phyloP scores from a whole-genome alignment of 2,797 vertebrate species.

The Sphenopsis melanotis region DNA sequence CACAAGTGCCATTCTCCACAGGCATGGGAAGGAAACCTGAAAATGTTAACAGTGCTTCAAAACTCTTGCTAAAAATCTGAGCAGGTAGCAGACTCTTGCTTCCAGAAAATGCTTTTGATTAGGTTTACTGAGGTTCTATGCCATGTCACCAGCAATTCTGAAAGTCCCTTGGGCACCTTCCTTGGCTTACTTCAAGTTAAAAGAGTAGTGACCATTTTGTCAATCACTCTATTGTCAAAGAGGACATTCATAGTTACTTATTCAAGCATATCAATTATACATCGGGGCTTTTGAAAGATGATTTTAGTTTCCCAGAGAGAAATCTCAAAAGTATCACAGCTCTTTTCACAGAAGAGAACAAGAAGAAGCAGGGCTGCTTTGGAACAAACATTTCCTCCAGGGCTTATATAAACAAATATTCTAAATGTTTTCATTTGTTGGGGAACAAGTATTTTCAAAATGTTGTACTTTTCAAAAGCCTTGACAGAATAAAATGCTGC shows the following conservation, averaged over 20 bases:
- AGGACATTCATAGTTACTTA: background rate
- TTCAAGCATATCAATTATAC: background rate
- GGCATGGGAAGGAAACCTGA: background rate
- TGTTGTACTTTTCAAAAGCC: conserved; percentile 20
- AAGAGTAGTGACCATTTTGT: background rate
- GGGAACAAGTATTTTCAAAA: conserved; percentile 41
- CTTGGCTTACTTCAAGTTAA: background rate
- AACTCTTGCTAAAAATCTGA: background rate
- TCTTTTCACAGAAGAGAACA: background rate
- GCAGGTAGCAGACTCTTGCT: background rate
- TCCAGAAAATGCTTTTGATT: background rate
- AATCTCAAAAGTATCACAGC: background rate
- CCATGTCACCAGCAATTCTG: background rate
- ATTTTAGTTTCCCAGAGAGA: background rate
- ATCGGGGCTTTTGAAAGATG: background rate
- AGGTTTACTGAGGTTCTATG: background rate
- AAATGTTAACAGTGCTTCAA: background rate
- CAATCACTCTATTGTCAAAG: background rate
- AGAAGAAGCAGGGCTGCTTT: background rate
- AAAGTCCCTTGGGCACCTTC: background rate
- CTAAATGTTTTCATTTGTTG: conserved; percentile 16
- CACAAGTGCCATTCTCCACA: background rate
- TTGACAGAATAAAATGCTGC: background rate
- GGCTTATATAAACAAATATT: background rate
- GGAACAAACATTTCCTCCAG: conserved; percentile 25